phyloP scores from a whole-genome alignment of 2,888 invertebrate genomes.

The Rhopalosiphum nymphaeae region DNA sequence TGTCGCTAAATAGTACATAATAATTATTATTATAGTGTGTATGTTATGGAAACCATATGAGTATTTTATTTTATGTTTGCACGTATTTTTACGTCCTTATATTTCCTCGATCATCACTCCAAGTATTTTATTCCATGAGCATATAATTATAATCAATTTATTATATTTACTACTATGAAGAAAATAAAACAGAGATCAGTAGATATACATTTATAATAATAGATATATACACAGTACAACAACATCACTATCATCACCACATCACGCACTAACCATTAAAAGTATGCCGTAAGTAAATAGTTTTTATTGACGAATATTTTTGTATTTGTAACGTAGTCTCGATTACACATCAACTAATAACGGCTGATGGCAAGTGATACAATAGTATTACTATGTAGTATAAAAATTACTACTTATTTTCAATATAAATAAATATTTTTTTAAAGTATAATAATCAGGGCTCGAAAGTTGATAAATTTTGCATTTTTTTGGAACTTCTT shows the following conservation, averaged over 20 bases:
- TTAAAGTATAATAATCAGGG: not conserved
- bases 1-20: not conserved
- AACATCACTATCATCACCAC: not conserved
- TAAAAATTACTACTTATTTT: not conserved
- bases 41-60: not conserved
- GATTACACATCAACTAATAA: not conserved
- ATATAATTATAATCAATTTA: not conserved
- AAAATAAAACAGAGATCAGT: not conserved
- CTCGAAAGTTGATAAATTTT: too few relatives aligned
- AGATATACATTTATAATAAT: not conserved
- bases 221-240: not conserved
- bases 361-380: not conserved
- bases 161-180: not conserved
- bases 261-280: not conserved
- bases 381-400: not conserved
- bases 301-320: not conserved
- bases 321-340: not conserved
- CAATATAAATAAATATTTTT: not conserved
- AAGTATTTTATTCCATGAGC: not conserved
- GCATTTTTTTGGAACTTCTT: too few relatives aligned
- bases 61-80: conserved; percentile 1
- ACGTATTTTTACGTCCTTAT: not conserved
- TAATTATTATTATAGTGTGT: conserved; percentile 1
- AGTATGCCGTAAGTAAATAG: not conserved
- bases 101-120: not conserved